Evolutionary conservation across 2,113 vertebrate species (phyloP), one percentile per base, ranked within the genome.

Genomic region (Phrynocephalus versicolor): DNA sequence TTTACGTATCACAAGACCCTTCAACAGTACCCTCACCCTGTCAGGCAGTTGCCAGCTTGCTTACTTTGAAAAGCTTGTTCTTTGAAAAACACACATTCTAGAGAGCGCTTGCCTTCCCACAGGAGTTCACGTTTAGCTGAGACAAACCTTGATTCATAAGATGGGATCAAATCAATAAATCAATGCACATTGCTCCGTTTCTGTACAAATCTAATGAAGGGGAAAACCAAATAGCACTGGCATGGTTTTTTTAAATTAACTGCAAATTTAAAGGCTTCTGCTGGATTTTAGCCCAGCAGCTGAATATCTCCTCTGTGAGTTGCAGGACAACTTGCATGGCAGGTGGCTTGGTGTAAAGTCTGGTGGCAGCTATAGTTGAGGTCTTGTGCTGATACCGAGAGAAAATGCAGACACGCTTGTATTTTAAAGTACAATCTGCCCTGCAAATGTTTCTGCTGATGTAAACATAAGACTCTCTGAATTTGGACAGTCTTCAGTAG

Each of bases 171-270:
- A 51, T 51, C 45, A 51, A 6, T 51, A 51, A 51, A 51, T 51
- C 45, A 51, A 51, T 51, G 45, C 45, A 51, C 45, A 51, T 51
- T 51, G 10, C 45, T 51, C 45, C 5, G 45, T 51, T 51, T 51
- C 45, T 51, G 5, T 51, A 51, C 45, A 51, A 51, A 51, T 10
- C 45, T n/a, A n/a, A n/a, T n/a, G 10, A 39, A 19, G 55, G 10
- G 35, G 16, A 37, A 67, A 69, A 84, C 41, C 19, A 23, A 84
- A n/a, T 7, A 51, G 45, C 45, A 67, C 64, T 80, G 51, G 14
- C 70, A 1, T 57, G 33, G 12, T 58, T 39, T 51, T 62, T 58
- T 73, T 64, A 14, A 73, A 84, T 91, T 88, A 85, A 69, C 30
- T 60, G 33, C 7, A 10, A 85, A 45, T 33, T 70, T 85, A 85